Evolutionary conservation across 2,113 vertebrate genomes (phyloP), one percentile per base, ranked within the genome.

Genomic region (Bufo bufo): DNA sequence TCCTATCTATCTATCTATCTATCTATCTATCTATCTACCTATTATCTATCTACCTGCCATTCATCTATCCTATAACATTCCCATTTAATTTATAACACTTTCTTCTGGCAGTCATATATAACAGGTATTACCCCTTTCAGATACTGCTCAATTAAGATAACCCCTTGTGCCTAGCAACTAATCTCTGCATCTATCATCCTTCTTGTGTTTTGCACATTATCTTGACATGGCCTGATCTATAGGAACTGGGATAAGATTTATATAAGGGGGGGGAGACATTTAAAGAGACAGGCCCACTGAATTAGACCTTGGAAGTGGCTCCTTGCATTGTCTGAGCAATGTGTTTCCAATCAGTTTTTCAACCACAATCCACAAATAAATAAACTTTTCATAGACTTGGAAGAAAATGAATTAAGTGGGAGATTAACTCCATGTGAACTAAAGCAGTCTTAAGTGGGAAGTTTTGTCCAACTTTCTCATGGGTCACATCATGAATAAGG

Each of bases 301-400:
- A 20, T 4, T 6, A 74, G 83, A 58, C 54, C 56, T 47, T 65
- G 63, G 80, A 17, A 85, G 84, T 75, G 45, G 12, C 63, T 77
- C 9, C 45, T 63, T 45, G 54, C 77, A 82, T 71, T 87, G 86
- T 82, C 47, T 59, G 23, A 10, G 11, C 81, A 87, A 87, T 82
- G 65, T 87, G 86, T 87, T 87, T 82, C 65, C 66, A 82, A 82
- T 87, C 78, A 87, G 54, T 74, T 14, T 77, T 87, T 10, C 7
- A 82, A 82, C 79, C 80, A 75, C 79, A 88, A 88, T 82, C 66
- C 69, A 52, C 56, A 88, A 88, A 88, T 84, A 88, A 88, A 87
- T 54, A 87, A 83, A 88, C 80, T 88, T 87, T 84, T 49, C 47
- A 63, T 65, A 49, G 69, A 58, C 47, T 75, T 81, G 77, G 56